phyloP scores from a whole-genome alignment of 2,888 invertebrate genomes.

The Folsomia manolachei region DNA sequence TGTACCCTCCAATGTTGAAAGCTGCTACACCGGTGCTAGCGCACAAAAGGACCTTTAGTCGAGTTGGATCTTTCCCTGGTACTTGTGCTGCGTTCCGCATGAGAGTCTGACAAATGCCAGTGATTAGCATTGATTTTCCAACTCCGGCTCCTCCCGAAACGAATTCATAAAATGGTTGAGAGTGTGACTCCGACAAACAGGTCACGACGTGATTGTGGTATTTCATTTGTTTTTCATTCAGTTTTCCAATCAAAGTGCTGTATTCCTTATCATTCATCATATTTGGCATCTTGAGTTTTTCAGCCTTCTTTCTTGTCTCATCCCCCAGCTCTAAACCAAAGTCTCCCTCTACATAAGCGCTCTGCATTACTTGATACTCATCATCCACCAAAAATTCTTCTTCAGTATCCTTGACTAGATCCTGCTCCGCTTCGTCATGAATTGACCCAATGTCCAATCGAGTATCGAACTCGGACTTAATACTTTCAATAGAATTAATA shows the following conservation, averaged over 20 bases:
- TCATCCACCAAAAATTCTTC: background rate
- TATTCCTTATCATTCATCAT: slow-evolving; percentile 15
- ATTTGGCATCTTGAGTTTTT: background rate
- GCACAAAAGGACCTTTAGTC: slow-evolving; percentile 1
- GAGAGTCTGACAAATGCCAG: slow-evolving; percentile 34
- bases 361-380: slow-evolving; percentile 2
- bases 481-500: background rate
- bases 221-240: slow-evolving; percentile 38
- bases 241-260: slow-evolving; percentile 23
- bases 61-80: background rate
- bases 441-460: background rate
- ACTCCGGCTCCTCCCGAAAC: background rate
- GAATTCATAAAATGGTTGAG: background rate
- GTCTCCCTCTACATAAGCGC: background rate
- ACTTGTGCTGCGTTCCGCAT: background rate
- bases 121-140: slow-evolving; percentile 17
- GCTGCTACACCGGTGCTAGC: slow-evolving; percentile 50
- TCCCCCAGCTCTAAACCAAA: background rate
- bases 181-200: background rate
- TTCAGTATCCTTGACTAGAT: background rate
- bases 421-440: background rate
- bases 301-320: slow-evolving; percentile 5
- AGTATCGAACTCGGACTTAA: background rate
- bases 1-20: slow-evolving; percentile 49
- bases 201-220: slow-evolving; percentile 27